Conservation (phyloP, 1,140 invertebrate species). For the Calephelis nemesis region DNA sequence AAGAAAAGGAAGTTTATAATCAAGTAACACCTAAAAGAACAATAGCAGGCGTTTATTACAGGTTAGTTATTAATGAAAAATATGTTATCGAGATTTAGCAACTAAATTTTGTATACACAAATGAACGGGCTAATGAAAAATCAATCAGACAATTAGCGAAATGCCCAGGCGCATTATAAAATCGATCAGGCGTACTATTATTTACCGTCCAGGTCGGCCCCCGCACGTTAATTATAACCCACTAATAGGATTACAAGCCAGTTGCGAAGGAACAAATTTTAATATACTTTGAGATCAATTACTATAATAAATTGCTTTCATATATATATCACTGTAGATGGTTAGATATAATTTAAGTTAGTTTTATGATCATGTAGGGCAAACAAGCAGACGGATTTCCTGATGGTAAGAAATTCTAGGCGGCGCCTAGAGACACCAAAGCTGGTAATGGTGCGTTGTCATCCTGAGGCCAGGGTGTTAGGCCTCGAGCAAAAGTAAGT, state of each 20-base stretch:
- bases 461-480: no score
- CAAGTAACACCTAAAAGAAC: no score
- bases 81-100: no score
- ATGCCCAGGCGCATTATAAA: background rate
- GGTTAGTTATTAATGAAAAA: no score
- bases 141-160: constrained; percentile 13
- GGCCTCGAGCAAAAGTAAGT: no score
- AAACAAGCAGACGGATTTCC: no score
- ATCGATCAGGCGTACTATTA: constrained; percentile 14
- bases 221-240: constrained; percentile 5
- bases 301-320: constrained; percentile 10
- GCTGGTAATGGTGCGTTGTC: no score
- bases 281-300: constrained; percentile 17
- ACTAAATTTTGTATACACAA: background rate
- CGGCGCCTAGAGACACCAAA: no score
- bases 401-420: no score
- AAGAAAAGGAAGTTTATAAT: no score
- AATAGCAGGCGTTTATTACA: no score
- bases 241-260: constrained; percentile 6
- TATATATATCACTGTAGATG: background rate
- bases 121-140: constrained; percentile 5
- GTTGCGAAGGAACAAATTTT: constrained; percentile 10
- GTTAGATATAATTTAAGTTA: background rate
- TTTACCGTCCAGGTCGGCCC: constrained; percentile 1
- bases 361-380: no score